A percentile compares a stretch with the other conserved stretches of the same genome.
These are phyloP conservation scores for Ostrea edulis DNA, from an alignment of 1,140 invertebrate species.

Conservation along the genomic window DNA sequence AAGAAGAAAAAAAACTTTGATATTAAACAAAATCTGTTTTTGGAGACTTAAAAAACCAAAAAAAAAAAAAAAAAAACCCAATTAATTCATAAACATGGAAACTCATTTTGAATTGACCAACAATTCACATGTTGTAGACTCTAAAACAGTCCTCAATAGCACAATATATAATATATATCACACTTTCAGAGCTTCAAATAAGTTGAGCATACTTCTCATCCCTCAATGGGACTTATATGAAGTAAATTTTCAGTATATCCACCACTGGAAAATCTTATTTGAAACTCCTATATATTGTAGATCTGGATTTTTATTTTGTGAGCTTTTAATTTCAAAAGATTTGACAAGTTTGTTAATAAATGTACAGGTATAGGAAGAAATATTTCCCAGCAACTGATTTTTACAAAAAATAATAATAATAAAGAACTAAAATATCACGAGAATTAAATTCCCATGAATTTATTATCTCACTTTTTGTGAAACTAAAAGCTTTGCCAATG, in stretches of 20 bases:
- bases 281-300: background rate
- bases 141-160: background rate
- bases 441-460: too few relatives aligned
- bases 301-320: too few relatives aligned
- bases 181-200: slow-evolving; percentile 4
- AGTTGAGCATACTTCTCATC: background rate
- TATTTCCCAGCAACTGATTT: too few relatives aligned
- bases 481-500: too few relatives aligned
- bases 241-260: background rate
- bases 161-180: background rate
- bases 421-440: too few relatives aligned
- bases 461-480: too few relatives aligned
- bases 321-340: too few relatives aligned
- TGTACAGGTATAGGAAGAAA: background rate
- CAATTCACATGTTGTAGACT: background rate
- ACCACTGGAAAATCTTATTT: background rate
- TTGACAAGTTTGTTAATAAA: background rate
- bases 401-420: too few relatives aligned
- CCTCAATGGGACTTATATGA: background rate
- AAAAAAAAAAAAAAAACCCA: too few relatives aligned
- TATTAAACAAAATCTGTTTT: too few relatives aligned
- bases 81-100: background rate
- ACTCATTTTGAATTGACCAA: slow-evolving; percentile 31
- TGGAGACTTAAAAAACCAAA: too few relatives aligned
- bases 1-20: background rate